Base-by-base conservation (phyloP, 2,888 invertebrate genomes). In the Stratiomys singularior region DNA sequence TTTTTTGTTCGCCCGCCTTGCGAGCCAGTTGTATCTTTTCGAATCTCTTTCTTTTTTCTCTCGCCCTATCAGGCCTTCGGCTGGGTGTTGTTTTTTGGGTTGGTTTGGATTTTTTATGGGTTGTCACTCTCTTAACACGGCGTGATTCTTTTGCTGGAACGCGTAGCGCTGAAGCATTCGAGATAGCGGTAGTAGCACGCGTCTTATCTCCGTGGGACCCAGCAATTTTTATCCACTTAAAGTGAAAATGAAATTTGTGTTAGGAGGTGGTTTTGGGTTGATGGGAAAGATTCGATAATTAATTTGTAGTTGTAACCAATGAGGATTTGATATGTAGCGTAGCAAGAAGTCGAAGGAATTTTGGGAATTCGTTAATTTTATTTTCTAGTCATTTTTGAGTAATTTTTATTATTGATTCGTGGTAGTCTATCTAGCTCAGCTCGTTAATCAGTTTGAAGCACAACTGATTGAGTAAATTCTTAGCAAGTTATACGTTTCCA, bases 191-290 rank as follows among this genome's bases (percentile, higher is more conserved):
- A 37, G 9, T 18, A 52, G 52, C 52, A 52, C 52, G 52, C 52
- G 52, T 52, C 52, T 52, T 52, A 52, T 52, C 52, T 52, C 15
- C n/a, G 52, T 52, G 52, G 15, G 52, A 52, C 52, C 28, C 64
- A 44, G 21, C 71, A 23, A 71, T 71, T 71, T 71, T 71, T 71
- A 71, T 52, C 71, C 71, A 71, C 71, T 71, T 71, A 52, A 71
- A 71, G 67, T 71, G 71, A 71, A 71, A 71, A 47, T 47, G 71
- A 27, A 52, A 71, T 71, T 37, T 44, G 30, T 71, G 71, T 30
- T 60, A 25, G 15, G 52, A 4, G 15, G 15, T 37, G 37, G 37
- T 5, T 37, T 37, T 37, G 37, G 37, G 52, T 4, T n/a, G 52
- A 18, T 18, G 18, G 52, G n/a, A 52, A 52, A 13, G 52, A 3